Base-by-base conservation (phyloP, 2,888 invertebrate species). In the Drosophila nr. perissopoda region DNA sequence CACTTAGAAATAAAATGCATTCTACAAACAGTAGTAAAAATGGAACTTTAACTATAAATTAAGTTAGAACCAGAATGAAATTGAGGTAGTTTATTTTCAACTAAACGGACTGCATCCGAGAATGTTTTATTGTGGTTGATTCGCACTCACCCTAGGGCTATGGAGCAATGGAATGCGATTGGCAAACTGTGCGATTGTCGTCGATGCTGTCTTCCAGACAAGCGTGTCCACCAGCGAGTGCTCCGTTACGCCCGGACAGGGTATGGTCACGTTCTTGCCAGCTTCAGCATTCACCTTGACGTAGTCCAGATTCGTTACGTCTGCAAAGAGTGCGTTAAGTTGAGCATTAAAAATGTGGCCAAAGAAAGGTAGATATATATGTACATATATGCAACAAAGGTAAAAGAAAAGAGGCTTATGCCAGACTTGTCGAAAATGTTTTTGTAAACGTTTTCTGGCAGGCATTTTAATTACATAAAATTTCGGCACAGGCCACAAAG, bases 191-290 rank as follows among this genome's bases (percentile, higher is more conserved):
- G 93, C 93, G 88, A 93, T 93, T 77, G 93, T 93, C 76, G 92
- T 92, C 65, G 92, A 91, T 61, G 92, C 76, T 62, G 93, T 93
- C 87, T 93, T 93, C 96, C 96, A 96, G 91, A 95, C 95, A 83
- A 96, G 92, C 81, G 94, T 94, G 90, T 94, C 94, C 82, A 96
- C 94, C 84, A 96, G 92, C 46, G 95, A 95, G 83, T 95, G 95
- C 92, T 95, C 95, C 84, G 94, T 95, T 74, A 95, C 95, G 48
- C 96, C 96, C 40, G 95, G 96, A 93, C 96, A 96, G 69, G 94
- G 93, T 82, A 96, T 93, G 71, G 95, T 95, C 79, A 95, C 94
- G 93, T 96, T 96, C 84, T 94, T 94, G 63, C 95, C 95, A 52
- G 96, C 95, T 89, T 95, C 95, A 63, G 95, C 94, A 80, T 94